Base-by-base conservation (phyloP, 2,888 invertebrate species). In the Agonopterix alstromeriana region DNA sequence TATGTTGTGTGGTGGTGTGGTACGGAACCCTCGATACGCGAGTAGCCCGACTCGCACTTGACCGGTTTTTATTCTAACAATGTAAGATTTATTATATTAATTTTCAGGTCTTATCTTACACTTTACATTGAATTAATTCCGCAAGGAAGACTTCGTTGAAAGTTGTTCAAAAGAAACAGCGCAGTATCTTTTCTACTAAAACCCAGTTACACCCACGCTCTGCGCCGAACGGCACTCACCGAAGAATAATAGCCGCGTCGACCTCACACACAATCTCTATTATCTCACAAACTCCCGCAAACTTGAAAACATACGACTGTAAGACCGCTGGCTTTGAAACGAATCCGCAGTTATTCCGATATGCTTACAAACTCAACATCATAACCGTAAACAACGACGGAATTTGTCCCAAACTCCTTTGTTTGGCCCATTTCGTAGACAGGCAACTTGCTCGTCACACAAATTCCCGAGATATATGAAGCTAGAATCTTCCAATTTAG, bases 401-500 rank as follows among this genome's bases (percentile, higher is more conserved):
- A 79, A 80, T 79, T 77, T 75, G 75, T 73, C 72, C 63, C 69
- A 70, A 68, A 38, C 76, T 73, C 77, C 76, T 81, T 84, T 81
- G 77, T 83, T 78, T 72, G 73, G 66, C 67, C 69, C 68, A 60
- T 36, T 11, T 58, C 60, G 58, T 62, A 67, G 68, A 70, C 63
- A 70, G 75, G 63, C 74, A 76, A 82, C 76, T 84, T 82, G 73
- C 73, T 78, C 77, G 72, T 82, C 77, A 80, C 79, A 82, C 81
- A 81, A 82, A 84, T 81, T 82, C 73, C 70, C 69, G 66, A 79
- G 78, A 84, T 85, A 82, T 83, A 83, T 84, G 73, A 73, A 67
- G 67, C 77, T 73, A 77, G 75, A 82, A 80, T 82, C 77, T 79
- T 83, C 82, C 84, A 84, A 86, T 87, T 86, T 82, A 70, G 75